Conservation (phyloP, 2,888 invertebrate genomes). For the Salpingus planirostris region DNA sequence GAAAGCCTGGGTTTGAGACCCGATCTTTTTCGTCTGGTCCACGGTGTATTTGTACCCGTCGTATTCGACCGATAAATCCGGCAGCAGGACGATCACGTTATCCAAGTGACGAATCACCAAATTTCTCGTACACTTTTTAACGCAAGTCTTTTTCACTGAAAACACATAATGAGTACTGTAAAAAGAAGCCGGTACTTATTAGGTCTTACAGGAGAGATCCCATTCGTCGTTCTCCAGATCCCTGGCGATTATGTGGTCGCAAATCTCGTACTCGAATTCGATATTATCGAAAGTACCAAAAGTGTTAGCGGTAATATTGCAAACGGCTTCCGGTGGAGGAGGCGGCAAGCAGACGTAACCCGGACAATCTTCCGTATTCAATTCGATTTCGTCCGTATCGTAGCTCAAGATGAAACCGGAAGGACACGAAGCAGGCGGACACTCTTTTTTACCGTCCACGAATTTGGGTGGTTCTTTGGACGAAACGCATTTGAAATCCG, state of each 20-base stretch:
- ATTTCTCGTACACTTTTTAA: slow-evolving; percentile 49
- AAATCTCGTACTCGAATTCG: slow-evolving; percentile 71
- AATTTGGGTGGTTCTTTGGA: slow-evolving; percentile 42
- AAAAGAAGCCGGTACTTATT: too few relatives aligned
- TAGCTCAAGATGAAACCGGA: slow-evolving; percentile 16
- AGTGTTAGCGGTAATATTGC: slow-evolving; percentile 65
- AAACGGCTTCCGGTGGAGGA: slow-evolving; percentile 55
- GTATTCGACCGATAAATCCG: slow-evolving; percentile 57
- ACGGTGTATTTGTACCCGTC: slow-evolving; percentile 56
- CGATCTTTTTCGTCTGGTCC: slow-evolving; percentile 53
- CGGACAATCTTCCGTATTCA: slow-evolving; percentile 25
- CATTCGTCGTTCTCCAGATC: slow-evolving; percentile 60
- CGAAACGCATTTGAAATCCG: slow-evolving; percentile 49
- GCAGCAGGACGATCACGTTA: slow-evolving; percentile 50
- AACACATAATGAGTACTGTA: too few relatives aligned
- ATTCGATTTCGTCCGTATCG: slow-evolving; percentile 15
- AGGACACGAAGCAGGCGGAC: slow-evolving; percentile 48
- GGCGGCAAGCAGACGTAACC: slow-evolving; percentile 59
- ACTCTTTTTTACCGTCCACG: slow-evolving; percentile 18
- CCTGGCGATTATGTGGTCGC: slow-evolving; percentile 68
- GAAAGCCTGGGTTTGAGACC: slow-evolving; percentile 54
- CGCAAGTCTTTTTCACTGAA: slow-evolving; percentile 57
- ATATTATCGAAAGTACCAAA: slow-evolving; percentile 75
- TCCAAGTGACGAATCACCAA: slow-evolving; percentile 54
- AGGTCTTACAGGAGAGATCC: slow-evolving; percentile 57